phyloP scores from a whole-genome alignment of 1,140 invertebrate genomes.

The Gryon sp. region DNA sequence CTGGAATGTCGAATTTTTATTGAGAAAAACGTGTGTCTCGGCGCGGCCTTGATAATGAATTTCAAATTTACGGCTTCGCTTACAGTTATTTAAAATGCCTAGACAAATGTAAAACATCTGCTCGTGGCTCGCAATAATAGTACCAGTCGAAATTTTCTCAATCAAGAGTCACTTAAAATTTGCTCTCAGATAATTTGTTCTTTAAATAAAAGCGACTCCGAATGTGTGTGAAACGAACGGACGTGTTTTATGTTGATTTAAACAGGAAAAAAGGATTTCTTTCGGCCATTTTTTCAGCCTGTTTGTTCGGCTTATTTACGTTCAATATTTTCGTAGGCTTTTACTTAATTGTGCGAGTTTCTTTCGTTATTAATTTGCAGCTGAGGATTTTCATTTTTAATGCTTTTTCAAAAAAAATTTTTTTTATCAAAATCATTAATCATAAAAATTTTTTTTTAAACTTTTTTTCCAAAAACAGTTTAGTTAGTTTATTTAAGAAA shows the following conservation, averaged over 20 bases:
- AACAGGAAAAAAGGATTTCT: too few relatives aligned
- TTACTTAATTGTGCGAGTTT: too few relatives aligned
- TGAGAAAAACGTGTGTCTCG: conserved; percentile 24
- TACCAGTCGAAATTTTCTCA: conserved; percentile 28
- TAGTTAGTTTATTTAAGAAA: too few relatives aligned
- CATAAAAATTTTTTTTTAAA: too few relatives aligned
- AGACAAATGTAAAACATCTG: conserved; percentile 57
- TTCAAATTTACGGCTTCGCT: conserved; percentile 50
- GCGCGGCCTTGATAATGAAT: conserved; percentile 54
- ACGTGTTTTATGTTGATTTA: not conserved
- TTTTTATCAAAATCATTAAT: too few relatives aligned
- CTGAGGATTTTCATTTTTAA: too few relatives aligned
- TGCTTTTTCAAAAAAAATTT: too few relatives aligned
- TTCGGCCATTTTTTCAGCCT: too few relatives aligned
- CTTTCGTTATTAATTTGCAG: too few relatives aligned
- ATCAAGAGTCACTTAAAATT: conserved; percentile 21
- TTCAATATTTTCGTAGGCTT: too few relatives aligned
- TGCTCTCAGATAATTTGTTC: conserved; percentile 1
- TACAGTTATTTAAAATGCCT: conserved; percentile 50
- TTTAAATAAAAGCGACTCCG: conserved; percentile 8
- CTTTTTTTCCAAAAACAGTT: too few relatives aligned
- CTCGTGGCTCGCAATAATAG: conserved; percentile 46
- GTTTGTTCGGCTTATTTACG: too few relatives aligned
- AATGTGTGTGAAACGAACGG: not conserved
- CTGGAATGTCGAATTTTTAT: conserved; percentile 10